These are phyloP conservation scores for Cryptus armator DNA, from an alignment of 2,888 invertebrate species.

Conservation along the genomic window DNA sequence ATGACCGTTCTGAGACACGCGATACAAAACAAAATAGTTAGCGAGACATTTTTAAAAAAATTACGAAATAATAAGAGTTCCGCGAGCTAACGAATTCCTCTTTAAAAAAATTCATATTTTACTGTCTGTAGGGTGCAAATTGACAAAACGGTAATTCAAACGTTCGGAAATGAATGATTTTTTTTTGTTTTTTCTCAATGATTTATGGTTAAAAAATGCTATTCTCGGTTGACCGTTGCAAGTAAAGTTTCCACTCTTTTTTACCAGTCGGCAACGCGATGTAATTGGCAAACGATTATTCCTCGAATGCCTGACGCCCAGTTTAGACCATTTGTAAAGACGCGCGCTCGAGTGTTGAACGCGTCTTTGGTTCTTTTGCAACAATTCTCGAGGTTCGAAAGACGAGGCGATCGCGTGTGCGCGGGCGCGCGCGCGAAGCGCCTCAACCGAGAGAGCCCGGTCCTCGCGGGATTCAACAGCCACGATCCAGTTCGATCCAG, in stretches of 20 bases:
- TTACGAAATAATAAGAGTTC: neutral
- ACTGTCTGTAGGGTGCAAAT: neutral
- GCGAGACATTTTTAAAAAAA: neutral
- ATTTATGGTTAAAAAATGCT: neutral
- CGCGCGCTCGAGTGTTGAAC: slow-evolving; percentile 15
- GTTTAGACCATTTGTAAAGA: slow-evolving; percentile 11
- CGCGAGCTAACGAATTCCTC: neutral
- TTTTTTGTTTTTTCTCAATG: neutral
- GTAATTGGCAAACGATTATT: slow-evolving; percentile 69
- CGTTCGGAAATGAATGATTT: neutral
- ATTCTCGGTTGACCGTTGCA: neutral
- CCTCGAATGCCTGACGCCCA: slow-evolving; percentile 57
- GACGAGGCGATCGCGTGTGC: slow-evolving; percentile 21
- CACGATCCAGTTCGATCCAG: slow-evolving; percentile 80
- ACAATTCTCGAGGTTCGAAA: slow-evolving; percentile 13
- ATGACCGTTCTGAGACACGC: neutral
- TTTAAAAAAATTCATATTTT: neutral
- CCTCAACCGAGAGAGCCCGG: slow-evolving; percentile 57
- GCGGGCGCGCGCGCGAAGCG: slow-evolving; percentile 20
- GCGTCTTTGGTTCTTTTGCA: slow-evolving; percentile 46
- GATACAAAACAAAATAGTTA: neutral
- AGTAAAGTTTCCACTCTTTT: neutral
- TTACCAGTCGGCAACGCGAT: neutral
- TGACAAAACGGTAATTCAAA: neutral
- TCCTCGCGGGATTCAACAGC: slow-evolving; percentile 78